phyloP scores from a whole-genome alignment of 2,888 invertebrate species.

The Cylindroiulus punctatus region DNA sequence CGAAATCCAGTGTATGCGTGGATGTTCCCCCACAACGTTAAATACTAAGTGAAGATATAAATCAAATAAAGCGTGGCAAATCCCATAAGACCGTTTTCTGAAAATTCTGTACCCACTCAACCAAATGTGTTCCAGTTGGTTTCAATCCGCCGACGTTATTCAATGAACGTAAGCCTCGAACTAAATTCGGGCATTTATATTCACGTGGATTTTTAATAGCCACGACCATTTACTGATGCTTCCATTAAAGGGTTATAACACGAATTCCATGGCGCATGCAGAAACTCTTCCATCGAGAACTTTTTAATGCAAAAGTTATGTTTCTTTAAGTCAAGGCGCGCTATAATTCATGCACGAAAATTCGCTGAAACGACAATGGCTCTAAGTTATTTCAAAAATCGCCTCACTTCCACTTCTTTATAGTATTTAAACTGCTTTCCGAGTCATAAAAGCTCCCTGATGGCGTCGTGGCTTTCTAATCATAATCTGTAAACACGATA shows the following conservation, averaged over 20 bases:
- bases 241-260: neutral
- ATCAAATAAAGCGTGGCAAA: slow-evolving; percentile 34
- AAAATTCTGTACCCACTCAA: slow-evolving; percentile 34
- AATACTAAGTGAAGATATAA: slow-evolving; percentile 42
- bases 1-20: neutral
- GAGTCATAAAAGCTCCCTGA: neutral
- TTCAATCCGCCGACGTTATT: slow-evolving; percentile 34
- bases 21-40: slow-evolving; percentile 23
- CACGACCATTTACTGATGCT: neutral
- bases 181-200: slow-evolving; percentile 15
- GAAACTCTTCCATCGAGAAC: neutral
- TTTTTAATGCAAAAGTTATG: slow-evolving; percentile 11
- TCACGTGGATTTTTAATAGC: slow-evolving; percentile 10
- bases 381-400: neutral
- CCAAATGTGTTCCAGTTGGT: slow-evolving; percentile 38
- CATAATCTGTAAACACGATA: no score
- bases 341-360: neutral
- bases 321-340: neutral
- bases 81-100: slow-evolving; percentile 26
- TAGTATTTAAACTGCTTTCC: neutral
- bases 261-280: neutral
- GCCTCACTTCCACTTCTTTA: neutral
- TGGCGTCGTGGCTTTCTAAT: neutral
- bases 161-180: slow-evolving; percentile 11
- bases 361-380: neutral